Conservation (phyloP, 1,140 invertebrate genomes). For the Drosophila lowei region DNA sequence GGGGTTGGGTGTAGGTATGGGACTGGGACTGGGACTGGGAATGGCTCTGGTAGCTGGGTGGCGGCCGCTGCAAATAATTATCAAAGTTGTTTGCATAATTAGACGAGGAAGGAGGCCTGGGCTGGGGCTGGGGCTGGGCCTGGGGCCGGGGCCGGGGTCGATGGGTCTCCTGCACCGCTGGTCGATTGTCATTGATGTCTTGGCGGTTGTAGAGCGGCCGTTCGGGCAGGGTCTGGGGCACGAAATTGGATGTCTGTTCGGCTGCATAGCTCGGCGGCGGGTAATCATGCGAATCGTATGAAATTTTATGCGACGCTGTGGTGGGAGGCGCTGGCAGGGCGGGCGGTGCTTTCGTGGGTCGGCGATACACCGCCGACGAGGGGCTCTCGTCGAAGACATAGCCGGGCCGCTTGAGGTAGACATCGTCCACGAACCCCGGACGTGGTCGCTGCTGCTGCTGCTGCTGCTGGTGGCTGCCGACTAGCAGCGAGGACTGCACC, state of each 20-base stretch:
- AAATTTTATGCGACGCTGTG: slow-evolving; percentile 63
- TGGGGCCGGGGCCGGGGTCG: slow-evolving; percentile 17
- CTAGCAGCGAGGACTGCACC: slow-evolving; percentile 75
- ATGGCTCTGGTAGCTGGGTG: slow-evolving; percentile 23
- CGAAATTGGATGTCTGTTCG: slow-evolving; percentile 76
- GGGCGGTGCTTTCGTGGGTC: slow-evolving; percentile 41
- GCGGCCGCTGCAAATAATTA: slow-evolving; percentile 79
- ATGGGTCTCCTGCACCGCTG: slow-evolving; percentile 28
- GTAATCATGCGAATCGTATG: slow-evolving; percentile 81
- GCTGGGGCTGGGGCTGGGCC: slow-evolving; percentile 28
- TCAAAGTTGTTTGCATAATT: slow-evolving; percentile 83
- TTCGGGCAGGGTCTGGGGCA: slow-evolving; percentile 50
- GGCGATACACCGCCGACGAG: slow-evolving; percentile 29
- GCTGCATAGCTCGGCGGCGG: slow-evolving; percentile 77
- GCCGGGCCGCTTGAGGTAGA: slow-evolving; percentile 71
- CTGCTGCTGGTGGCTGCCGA: slow-evolving; percentile 54
- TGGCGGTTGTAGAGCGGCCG: slow-evolving; percentile 65
- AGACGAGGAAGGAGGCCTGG: slow-evolving; percentile 44
- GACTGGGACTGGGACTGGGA: slow-evolving; percentile 8
- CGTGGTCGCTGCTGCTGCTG: slow-evolving; percentile 28
- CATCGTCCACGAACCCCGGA: slow-evolving; percentile 48
- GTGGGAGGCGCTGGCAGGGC: slow-evolving; percentile 25
- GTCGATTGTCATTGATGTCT: slow-evolving; percentile 62
- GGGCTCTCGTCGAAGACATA: slow-evolving; percentile 77
- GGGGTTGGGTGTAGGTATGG: slow-evolving; percentile 1